Base-by-base conservation (phyloP, 2,113 vertebrate genomes). In the Lycocorax pyrrhopterus region DNA sequence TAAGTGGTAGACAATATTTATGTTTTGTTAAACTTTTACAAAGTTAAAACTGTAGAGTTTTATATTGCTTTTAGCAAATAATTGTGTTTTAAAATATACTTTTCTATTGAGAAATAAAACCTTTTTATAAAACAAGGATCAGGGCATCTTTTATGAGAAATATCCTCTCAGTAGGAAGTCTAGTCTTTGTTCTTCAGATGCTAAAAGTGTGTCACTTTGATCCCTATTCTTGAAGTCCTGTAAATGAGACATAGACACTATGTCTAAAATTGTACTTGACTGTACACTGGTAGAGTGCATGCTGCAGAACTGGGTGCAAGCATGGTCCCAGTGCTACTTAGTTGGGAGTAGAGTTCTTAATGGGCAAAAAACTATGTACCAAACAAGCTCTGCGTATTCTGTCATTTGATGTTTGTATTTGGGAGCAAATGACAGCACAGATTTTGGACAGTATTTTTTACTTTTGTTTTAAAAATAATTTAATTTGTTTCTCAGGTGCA, bases 61-160 rank as follows among this genome's bases (percentile, higher is more conserved):
- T 95, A 43, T 97, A 96, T 91, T 84, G 93, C 93, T 93, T 84
- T 93, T 94, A 87, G 75, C 43, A 92, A 89, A 91, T 67, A 58
- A 69, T 30, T 89, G 29, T 72, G 93, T 52, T 93, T 97, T 96
- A 95, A 94, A 94, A 72, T 47, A 56, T 76, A 86, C 71, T 95
- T 96, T 96, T 96, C 63, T 97, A 96, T 76, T 81, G 77, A 93
- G 62, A 95, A 97, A 97, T 93, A 97, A 96, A 96, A 78, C 12
- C 4, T 93, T 97, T 97, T 97, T 96, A 80, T 95, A 95, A 95
- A 85, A 81, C 56, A 73, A 95, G 80, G 83, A 81, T 75, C 69
- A 79, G 76, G 94, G n/a, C 67, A 90, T 96, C 91, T 89, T 95
- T 96, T 96, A 43, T 93, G 89, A 90, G 73, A 83, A 91, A 39